A percentile compares a stretch with the other conserved stretches of the same genome.
Evolutionary conservation across 1,140 invertebrate genomes (phyloP).

Genomic region (Drosophila nikananu): DNA sequence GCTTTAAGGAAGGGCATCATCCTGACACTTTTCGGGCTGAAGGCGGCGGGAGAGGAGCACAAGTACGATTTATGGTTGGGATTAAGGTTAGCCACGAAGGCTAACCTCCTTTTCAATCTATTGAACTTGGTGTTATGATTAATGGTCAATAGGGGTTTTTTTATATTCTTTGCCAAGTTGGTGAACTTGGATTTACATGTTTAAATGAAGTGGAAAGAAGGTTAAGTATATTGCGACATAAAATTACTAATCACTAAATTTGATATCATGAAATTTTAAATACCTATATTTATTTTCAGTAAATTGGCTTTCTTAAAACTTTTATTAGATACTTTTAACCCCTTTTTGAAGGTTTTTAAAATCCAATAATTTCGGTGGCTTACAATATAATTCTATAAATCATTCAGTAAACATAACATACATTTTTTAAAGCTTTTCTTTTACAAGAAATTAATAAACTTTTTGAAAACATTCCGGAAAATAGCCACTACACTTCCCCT

Average conservation of each 20-base stretch:
- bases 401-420: too few species aligned
- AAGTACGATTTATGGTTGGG: constrained; percentile 24
- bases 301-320: too few species aligned
- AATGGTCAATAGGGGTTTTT: neutral
- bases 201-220: neutral
- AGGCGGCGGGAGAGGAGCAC: neutral
- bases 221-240: too few species aligned
- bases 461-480: neutral
- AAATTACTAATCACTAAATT: too few species aligned
- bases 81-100: constrained; percentile 20
- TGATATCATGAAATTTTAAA: too few species aligned
- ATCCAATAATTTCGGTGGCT: too few species aligned
- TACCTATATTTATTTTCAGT: too few species aligned
- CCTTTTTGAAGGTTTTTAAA: too few species aligned
- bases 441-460: neutral
- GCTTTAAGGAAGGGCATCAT: constrained; percentile 23
- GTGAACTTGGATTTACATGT: neutral
- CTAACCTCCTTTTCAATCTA: neutral
- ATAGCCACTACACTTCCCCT: neutral
- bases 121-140: constrained; percentile 2
- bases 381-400: too few species aligned
- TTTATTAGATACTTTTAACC: too few species aligned
- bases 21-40: neutral
- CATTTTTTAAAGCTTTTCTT: too few species aligned
- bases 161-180: neutral